These are phyloP conservation scores for Aurelia coerulea DNA, from an alignment of 30 jellyfish, hydroid and myxozoan genomes.

Conservation along the genomic window DNA sequence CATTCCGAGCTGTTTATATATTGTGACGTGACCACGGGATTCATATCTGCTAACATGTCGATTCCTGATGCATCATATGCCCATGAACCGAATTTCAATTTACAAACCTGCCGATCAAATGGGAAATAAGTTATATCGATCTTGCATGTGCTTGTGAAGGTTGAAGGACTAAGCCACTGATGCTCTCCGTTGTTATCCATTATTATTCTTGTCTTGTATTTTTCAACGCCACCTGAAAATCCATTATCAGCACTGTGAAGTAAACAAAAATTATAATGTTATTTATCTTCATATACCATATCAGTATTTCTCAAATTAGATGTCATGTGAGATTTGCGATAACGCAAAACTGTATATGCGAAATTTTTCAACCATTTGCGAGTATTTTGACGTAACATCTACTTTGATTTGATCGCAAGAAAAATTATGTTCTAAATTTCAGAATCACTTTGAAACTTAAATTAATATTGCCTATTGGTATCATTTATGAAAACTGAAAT, in stretches of 20 bases:
- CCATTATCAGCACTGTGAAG: conserved; percentile 78
- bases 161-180: conserved; percentile 87
- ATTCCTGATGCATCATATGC: conserved; percentile 79
- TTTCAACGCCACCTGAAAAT: conserved; percentile 85
- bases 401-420: too few relatives aligned
- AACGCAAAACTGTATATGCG: too few relatives aligned
- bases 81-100: conserved; percentile 94
- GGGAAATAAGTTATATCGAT: conserved; percentile 92
- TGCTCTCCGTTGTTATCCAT: conserved; percentile 67
- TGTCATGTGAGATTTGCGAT: too few relatives aligned
- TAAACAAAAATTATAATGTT: not conserved
- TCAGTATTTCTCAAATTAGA: too few relatives aligned
- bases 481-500: too few relatives aligned
- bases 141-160: conserved; percentile 90
- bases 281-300: too few relatives aligned
- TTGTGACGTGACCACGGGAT: conserved; percentile 71
- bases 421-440: too few relatives aligned
- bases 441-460: too few relatives aligned
- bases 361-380: too few relatives aligned
- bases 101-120: conserved; percentile 86
- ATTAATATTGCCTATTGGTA: too few relatives aligned
- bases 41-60: conserved; percentile 49
- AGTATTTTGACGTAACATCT: too few relatives aligned
- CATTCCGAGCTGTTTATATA: conserved; percentile 87
- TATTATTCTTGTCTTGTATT: conserved; percentile 80